Conservation (phyloP, 2,113 vertebrate species). For the Otus sunia region DNA sequence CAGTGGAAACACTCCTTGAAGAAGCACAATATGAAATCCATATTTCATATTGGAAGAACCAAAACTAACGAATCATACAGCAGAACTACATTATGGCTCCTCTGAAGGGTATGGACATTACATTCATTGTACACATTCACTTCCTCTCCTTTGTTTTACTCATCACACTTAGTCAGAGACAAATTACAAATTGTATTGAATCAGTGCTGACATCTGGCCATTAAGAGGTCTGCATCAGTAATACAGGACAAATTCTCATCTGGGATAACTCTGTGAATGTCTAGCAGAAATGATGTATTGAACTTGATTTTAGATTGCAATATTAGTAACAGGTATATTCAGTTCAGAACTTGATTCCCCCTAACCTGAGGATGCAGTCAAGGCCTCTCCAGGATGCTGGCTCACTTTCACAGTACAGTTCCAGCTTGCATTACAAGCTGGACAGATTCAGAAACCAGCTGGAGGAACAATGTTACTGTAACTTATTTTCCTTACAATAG, state of each 20-base stretch:
- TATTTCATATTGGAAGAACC: neutral
- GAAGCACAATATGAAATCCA: neutral
- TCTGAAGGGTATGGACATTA: neutral
- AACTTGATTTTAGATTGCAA: neutral
- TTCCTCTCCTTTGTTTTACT: neutral
- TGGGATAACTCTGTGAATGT: neutral
- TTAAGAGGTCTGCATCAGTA: neutral
- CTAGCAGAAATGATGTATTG: neutral
- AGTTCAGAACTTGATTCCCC: neutral
- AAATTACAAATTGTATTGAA: neutral
- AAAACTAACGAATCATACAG: neutral
- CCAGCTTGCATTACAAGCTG: neutral
- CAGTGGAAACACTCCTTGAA: neutral
- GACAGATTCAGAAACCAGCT: neutral
- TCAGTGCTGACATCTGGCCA: constrained; percentile 32
- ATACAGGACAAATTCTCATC: neutral
- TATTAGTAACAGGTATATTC: neutral
- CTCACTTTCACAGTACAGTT: neutral
- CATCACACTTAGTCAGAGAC: neutral
- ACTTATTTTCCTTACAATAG: neutral
- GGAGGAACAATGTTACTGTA: neutral
- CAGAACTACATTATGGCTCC: neutral
- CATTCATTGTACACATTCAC: neutral
- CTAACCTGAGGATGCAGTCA: neutral
- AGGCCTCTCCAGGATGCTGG: neutral